Percentiles rank a stretch among this genome's conserved stretches.
phyloP scores from a whole-genome alignment of 2,113 vertebrate genomes.

The Choloepus hoffmanni region DNA sequence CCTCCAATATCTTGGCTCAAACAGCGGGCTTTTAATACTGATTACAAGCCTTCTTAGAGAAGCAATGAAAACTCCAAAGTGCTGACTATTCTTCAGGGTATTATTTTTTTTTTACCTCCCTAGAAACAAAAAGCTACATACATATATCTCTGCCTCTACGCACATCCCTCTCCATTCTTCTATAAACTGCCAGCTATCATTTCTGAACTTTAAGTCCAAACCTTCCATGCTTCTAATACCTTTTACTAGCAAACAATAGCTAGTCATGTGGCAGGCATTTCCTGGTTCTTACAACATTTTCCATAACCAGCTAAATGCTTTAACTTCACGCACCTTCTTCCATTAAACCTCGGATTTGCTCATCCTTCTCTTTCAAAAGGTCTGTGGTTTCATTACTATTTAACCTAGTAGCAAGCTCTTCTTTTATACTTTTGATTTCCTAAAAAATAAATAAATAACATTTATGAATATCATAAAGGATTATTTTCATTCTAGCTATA shows the following conservation, averaged over 20 bases:
- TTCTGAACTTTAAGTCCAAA: background rate
- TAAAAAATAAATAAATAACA: conserved; percentile 78
- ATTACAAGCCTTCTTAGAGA: background rate
- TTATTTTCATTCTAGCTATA: conserved; percentile 23
- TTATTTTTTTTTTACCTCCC: background rate
- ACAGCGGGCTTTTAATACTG: background rate
- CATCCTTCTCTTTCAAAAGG: conserved; percentile 96
- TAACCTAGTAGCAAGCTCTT: conserved; percentile 94
- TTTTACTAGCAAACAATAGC: conserved; percentile 13
- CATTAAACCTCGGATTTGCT: conserved; percentile 97
- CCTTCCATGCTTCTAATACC: background rate
- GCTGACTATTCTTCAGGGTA: background rate
- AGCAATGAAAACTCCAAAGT: background rate
- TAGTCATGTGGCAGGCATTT: background rate
- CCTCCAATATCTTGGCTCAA: background rate
- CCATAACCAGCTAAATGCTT: conserved; percentile 34
- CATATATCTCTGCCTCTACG: background rate
- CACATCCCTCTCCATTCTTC: background rate
- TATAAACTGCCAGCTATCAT: background rate
- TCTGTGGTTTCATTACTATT: conserved; percentile 95
- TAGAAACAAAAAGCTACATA: conserved; percentile 44
- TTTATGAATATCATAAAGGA: conserved; percentile 51
- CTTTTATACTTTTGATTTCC: conserved; percentile 96
- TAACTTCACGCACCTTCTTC: conserved; percentile 92
- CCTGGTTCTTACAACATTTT: conserved; percentile 30